Evolutionary conservation across 2,113 vertebrate genomes (phyloP), one percentile per base, ranked within the genome.

Genomic region (Cephalopterus ornatus): DNA sequence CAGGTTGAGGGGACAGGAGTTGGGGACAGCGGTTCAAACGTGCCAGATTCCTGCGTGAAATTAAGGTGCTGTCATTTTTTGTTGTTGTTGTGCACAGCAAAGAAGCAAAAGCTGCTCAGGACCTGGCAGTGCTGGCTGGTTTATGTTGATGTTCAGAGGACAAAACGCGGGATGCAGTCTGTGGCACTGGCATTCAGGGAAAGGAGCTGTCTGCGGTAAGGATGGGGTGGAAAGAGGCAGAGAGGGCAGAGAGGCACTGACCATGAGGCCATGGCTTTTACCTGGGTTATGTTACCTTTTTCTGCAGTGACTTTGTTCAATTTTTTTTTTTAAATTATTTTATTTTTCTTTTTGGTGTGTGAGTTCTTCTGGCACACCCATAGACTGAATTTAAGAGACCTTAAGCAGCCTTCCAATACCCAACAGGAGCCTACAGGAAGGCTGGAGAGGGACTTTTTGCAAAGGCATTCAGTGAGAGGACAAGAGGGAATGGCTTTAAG

Each of bases 101-200:
- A 63, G 41, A 97, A 85, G 63, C 95, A 78, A 56, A 94, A 63
- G 20, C 59, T 98, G 88, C 92, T 72, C 46, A 85, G 65, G 61
- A 96, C 97, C 33, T 99, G 98, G 98, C 97, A 97, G 47, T 91
- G 68, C 66, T 99, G 99, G 99, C 85, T 98, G 81, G 65, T 98
- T 93, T 99, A 98, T 62, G 91, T 98, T 72, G 95, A 97, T 55
- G 96, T 98, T 80, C 97, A 90, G 32, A 98, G 93, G 93, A 98
- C 96, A 58, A 99, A 99, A 53, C 93, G 17, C 18, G 76, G 72
- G 87, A 98, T 98, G 98, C 93, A 94, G 27, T 42, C 95, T 35
- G 87, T 96, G 28, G 98, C 98, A 15, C 32, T 97, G 74, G 97
- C 98, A 22, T 98, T 98, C 55, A 96, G 97, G 89, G 97, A 97